Percentiles rank a stretch among this genome's conserved stretches.
These are phyloP conservation scores for Dendrolimus pini DNA, from an alignment of 2,888 invertebrate species.

Conservation along the genomic window DNA sequence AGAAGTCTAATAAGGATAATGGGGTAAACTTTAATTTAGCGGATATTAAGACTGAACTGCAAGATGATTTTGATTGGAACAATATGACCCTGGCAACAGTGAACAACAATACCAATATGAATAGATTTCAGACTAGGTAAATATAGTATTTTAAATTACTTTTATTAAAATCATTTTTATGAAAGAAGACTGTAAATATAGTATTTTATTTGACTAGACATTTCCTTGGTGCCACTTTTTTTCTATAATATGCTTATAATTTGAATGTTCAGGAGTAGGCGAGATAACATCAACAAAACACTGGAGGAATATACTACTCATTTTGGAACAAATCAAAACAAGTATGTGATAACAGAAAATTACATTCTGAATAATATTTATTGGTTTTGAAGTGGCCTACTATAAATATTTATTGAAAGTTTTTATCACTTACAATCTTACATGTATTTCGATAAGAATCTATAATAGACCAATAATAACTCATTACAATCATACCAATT, in stretches of 20 bases:
- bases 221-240: slow-evolving; percentile 1
- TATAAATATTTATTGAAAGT: slow-evolving; percentile 48
- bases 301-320: slow-evolving; percentile 59
- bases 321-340: slow-evolving; percentile 63
- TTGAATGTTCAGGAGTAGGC: slow-evolving; percentile 65
- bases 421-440: neutral
- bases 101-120: slow-evolving; percentile 51
- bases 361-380: slow-evolving; percentile 29
- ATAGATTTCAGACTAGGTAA: slow-evolving; percentile 64
- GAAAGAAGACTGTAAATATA: neutral
- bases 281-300: slow-evolving; percentile 65
- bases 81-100: slow-evolving; percentile 68
- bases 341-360: slow-evolving; percentile 54
- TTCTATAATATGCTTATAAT: slow-evolving; percentile 22
- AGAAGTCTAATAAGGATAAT: slow-evolving; percentile 38
- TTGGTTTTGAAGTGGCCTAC: slow-evolving; percentile 23
- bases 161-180: slow-evolving; percentile 1
- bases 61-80: slow-evolving; percentile 67
- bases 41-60: slow-evolving; percentile 68
- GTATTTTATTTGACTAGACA: neutral
- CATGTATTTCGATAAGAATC: slow-evolving; percentile 30
- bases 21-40: slow-evolving; percentile 40
- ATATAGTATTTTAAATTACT: slow-evolving; percentile 17
- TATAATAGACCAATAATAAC: slow-evolving; percentile 22
- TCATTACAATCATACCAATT: too few relatives aligned